Percentiles rank a stretch among this genome's conserved stretches.
Evolutionary conservation across 23 tunicate species (phyloP).

Genomic region (Trididemnum clinides): DNA sequence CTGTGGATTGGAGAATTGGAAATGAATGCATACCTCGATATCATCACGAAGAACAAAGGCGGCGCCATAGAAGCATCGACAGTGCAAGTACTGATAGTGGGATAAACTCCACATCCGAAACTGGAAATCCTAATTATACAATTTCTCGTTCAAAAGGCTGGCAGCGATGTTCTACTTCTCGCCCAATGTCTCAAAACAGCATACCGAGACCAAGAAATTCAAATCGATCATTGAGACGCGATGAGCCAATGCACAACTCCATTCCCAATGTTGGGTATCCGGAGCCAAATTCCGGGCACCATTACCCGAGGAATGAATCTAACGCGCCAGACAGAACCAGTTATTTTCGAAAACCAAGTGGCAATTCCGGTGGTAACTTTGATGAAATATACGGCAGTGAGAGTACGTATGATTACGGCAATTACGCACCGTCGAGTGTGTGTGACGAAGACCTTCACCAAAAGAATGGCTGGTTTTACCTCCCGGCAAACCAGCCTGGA

Average conservation of each 20-base stretch:
- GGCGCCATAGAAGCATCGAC: slow-evolving; percentile 22
- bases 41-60: neutral
- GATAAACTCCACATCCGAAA: slow-evolving; percentile 4
- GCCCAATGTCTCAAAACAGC: neutral
- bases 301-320: neutral
- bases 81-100: slow-evolving; percentile 56
- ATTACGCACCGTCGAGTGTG: slow-evolving; percentile 77
- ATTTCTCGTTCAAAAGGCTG: neutral
- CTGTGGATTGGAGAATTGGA: slow-evolving; percentile 17
- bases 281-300: neutral
- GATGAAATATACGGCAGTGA: slow-evolving; percentile 28
- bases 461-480: slow-evolving; percentile 78
- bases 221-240: neutral
- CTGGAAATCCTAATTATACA: neutral
- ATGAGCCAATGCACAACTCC: neutral
- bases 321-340: neutral
- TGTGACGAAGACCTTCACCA: slow-evolving; percentile 71
- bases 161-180: neutral
- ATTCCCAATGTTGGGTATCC: neutral
- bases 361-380: neutral
- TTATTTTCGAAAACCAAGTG: neutral
- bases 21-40: neutral
- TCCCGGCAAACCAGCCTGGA: slow-evolving; percentile 36
- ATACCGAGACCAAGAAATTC: neutral
- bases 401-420: slow-evolving; percentile 61